Base-by-base conservation (phyloP, 2,888 invertebrate species). In the Pammene fasciana region DNA sequence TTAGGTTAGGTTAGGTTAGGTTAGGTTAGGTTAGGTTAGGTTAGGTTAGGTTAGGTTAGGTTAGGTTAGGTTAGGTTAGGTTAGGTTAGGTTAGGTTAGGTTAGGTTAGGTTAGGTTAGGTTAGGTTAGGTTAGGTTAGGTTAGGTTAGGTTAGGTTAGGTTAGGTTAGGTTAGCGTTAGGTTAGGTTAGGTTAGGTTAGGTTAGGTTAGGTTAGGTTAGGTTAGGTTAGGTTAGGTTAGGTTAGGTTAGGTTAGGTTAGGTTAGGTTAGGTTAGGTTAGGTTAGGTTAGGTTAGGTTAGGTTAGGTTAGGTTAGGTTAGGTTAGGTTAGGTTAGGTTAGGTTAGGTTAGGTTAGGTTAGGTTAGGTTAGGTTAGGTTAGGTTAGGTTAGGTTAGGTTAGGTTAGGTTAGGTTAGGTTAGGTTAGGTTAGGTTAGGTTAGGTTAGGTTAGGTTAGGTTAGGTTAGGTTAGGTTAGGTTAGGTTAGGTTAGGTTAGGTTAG, bases 1-100 rank as follows among this genome's bases (percentile, higher is more conserved):
- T 46, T 46, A 46, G 46, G 46, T 46, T 46, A 46, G 46, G 46
- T 46, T 46, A 46, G 46, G 46, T 46, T 46, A 46, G 46, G 46
- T 46, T 46, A 46, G 46, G 46, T 46, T 46, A 46, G 46, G 46
- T 46, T 46, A 46, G 46, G 46, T 46, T 46, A 46, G 46, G 46
- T 46, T 46, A 46, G 46, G 46, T 46, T 46, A 46, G 46, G 46
- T 46, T 46, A 46, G 46, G 46, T 46, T 46, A 46, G 46, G 46
- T 46, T 46, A 46, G 46, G 46, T 46, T 46, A 46, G 46, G 46
- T 46, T 46, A 46, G 46, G 46, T 46, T 46, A 46, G 46, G 46
- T 46, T 46, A 46, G 46, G 46, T 46, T 46, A 46, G 46, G 46
- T 46, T 46, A 46, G 46, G 46, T 46, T 46, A 46, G 46, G 46